A percentile compares a stretch with the other conserved stretches of the same genome.
phyloP scores from a whole-genome alignment of 92 coral and sea anemone species.

The Micromussa lordhowensis region DNA sequence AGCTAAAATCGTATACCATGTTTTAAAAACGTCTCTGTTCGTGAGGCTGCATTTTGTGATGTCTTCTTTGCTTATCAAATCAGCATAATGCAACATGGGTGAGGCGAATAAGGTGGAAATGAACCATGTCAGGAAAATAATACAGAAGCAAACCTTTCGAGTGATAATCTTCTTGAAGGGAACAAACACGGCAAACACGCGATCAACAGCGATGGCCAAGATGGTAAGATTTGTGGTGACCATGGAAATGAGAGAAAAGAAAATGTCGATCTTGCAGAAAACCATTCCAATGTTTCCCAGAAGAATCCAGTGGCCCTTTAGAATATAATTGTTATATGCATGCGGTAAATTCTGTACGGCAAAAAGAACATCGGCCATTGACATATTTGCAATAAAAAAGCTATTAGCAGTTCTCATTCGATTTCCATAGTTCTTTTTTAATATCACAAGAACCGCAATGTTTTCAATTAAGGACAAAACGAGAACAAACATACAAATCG shows the following conservation, averaged over 20 bases:
- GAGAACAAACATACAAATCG: constrained; percentile 38
- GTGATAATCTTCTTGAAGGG: constrained; percentile 43
- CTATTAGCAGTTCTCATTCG: constrained; percentile 36
- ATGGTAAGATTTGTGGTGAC: constrained; percentile 34
- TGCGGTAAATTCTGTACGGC: constrained; percentile 34
- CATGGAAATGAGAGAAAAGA: constrained; percentile 32
- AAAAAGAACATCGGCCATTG: constrained; percentile 39
- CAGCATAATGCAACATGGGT: constrained; percentile 24
- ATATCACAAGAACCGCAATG: constrained; percentile 1
- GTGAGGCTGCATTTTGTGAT: background rate
- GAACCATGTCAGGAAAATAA: constrained; percentile 39
- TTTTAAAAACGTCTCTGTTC: background rate
- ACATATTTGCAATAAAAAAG: constrained; percentile 45
- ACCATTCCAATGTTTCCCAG: constrained; percentile 25
- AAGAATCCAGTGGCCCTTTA: constrained; percentile 21
- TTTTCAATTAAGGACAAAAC: constrained; percentile 35
- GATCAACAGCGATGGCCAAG: constrained; percentile 41
- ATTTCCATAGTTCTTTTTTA: constrained; percentile 10
- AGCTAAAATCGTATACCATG: constrained; percentile 41
- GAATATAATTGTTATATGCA: constrained; percentile 16
- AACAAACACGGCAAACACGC: constrained; percentile 26
- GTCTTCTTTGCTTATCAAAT: background rate
- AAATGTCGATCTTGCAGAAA: constrained; percentile 40
- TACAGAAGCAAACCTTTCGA: constrained; percentile 19
- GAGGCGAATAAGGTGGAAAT: constrained; percentile 24